Evolutionary conservation across 2,113 vertebrate species (phyloP), one percentile per base, ranked within the genome.

Genomic region (Suricata suricatta): DNA sequence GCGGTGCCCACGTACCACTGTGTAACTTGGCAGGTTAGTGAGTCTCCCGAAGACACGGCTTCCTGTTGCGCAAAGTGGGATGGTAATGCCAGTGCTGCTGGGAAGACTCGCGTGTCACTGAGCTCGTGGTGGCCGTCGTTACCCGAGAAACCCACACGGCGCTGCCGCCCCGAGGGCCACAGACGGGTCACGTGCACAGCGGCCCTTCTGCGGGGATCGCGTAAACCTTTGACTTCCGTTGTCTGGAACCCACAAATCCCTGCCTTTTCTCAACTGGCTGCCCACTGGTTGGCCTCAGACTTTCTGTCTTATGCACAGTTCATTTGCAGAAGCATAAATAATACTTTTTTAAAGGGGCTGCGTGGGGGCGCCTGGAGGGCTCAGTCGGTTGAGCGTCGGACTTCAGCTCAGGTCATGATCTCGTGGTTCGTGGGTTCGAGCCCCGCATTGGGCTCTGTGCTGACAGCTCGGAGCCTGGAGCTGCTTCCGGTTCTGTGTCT

Each of bases 91-190:
- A 38, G 72, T 33, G 2, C 14, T 9, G 19, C n/a, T 14, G 10
- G 9, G 66, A 52, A 50, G n/a, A 35, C 25, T 8, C 5, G 1
- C 1, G 3, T 4, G 60, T 38, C 71, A 13, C 17, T 4, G 50
- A 16, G 44, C 6, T 69, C 2, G 0, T 27, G 31, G 64, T 11
- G 72, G 52, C 44, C 9, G 0, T 7, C 31, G 1, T 12, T 29
- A 31, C 71, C 57, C 33, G 7, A 21, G 68, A 68, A 19, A 60
- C 23, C 29, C 13, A 14, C 13, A 1, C 3, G 2, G 2, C 17
- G 54, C 38, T 3, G 13, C 71, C 0, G 2, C 31, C 50, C 47
- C 0, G 0, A 12, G 76, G 2, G 0, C 31, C 71, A 4, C 33
- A 1, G 11, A 31, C 19, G 33, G 66, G 84, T 2, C 38, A 5